Percentiles rank a stretch among this genome's conserved stretches.
phyloP scores from a whole-genome alignment of 1,140 invertebrate genomes.

The Bombus sylvicola region DNA sequence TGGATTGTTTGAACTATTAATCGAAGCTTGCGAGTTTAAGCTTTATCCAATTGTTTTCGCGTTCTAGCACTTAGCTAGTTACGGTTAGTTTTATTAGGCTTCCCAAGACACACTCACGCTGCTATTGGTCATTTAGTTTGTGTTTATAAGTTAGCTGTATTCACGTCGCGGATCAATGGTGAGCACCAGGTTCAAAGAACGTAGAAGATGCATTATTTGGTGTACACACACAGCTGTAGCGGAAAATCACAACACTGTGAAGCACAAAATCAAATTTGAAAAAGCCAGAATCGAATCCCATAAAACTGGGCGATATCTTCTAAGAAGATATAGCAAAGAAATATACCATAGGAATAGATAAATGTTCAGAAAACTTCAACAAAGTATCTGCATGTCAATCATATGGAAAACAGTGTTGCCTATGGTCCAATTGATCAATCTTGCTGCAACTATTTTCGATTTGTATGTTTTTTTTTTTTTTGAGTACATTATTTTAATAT shows the following conservation, averaged over 20 bases:
- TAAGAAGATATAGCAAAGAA: background rate
- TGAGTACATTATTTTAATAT: no score
- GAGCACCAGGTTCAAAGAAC: background rate
- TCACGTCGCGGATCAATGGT: background rate
- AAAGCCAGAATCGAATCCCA: background rate
- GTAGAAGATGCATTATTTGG: background rate
- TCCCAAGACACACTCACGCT: background rate
- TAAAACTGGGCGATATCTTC: background rate
- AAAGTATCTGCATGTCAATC: no score
- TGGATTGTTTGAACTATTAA: background rate
- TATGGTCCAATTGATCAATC: no score
- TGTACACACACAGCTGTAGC: background rate
- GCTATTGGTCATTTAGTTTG: background rate
- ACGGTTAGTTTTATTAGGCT: background rate
- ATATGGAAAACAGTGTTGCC: no score
- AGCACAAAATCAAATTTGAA: background rate
- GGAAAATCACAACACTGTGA: background rate
- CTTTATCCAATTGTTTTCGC: background rate
- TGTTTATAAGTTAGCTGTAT: background rate
- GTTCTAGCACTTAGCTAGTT: background rate
- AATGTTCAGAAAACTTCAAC: no score
- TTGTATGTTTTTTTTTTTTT: no score
- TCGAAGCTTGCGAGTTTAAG: background rate
- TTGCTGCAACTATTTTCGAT: no score
- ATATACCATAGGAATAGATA: background rate